Evolutionary conservation across 2,888 invertebrate species (phyloP).

Genomic region (Idaea dimidiata): DNA sequence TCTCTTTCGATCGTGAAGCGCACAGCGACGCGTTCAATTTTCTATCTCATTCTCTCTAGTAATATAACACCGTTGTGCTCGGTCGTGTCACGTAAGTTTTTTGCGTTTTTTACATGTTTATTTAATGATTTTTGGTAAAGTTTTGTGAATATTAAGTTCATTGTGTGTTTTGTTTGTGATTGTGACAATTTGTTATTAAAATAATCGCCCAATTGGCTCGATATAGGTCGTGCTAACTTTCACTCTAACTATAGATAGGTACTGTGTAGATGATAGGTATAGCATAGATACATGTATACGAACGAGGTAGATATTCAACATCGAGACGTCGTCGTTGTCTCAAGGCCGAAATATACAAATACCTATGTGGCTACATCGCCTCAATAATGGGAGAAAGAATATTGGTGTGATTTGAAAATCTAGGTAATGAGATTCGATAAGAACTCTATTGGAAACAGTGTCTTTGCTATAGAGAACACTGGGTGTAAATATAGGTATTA

Average conservation of each 20-base stretch:
- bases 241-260: conserved; percentile 79
- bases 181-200: conserved; percentile 41
- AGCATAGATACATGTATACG: conserved; percentile 60
- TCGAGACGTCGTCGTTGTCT: conserved; percentile 71
- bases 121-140: conserved; percentile 53
- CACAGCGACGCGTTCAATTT: conserved; percentile 64
- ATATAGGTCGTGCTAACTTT: conserved; percentile 77
- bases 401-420: conserved; percentile 55
- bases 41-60: conserved; percentile 75
- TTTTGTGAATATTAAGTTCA: conserved; percentile 46
- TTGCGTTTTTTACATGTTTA: conserved; percentile 71
- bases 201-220: conserved; percentile 40
- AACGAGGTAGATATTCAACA: conserved; percentile 74
- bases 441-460: conserved; percentile 8
- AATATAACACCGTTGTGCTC: conserved; percentile 81
- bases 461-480: conserved; percentile 15
- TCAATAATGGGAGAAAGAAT: conserved; percentile 49
- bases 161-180: conserved; percentile 44
- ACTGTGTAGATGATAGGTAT: conserved; percentile 57
- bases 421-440: conserved; percentile 1
- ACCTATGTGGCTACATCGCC: conserved; percentile 54
- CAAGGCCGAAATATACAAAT: conserved; percentile 80
- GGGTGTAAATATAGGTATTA: conserved; percentile 32
- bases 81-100: conserved; percentile 81
- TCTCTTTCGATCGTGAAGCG: conserved; percentile 66